Evolutionary conservation across 2,888 invertebrate genomes (phyloP), one percentile per base, ranked within the genome.

Genomic region (Drosophila austrosaltans): DNA sequence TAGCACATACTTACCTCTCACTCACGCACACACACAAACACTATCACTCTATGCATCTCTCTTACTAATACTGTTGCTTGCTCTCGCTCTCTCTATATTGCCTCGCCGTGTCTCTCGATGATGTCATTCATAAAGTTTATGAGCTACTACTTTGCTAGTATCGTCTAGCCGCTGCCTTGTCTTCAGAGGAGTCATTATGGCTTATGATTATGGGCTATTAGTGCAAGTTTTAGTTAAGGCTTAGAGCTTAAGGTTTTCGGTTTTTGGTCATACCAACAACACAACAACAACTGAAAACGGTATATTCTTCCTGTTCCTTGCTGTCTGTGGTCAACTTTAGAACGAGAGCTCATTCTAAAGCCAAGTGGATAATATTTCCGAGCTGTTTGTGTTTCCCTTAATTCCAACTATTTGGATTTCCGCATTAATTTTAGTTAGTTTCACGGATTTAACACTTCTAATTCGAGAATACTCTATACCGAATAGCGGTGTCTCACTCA

Each of bases 201-300:
- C 84, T 80, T 87, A 82, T 84, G 87, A 84, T 84, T 84, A 84
- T 77, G 87, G 48, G 87, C 83, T 84, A 87, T 87, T 87, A 84
- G 82, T 80, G 77, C 77, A 60, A 66, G 79, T 63, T 72, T 59
- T 59, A 48, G 57, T 58, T 48, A 32, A 36, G 63, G 66, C 48
- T 62, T 72, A 44, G n/a, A 42, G 16, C 59, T 42, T 28, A 30
- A 16, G 56, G 40, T 56, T 54, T 60, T 60, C 54, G 30, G 40
- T 48, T 54, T 39, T 36, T 10, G 48, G 3, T 32, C 22, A 28
- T 54, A 2, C 7, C 25, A 8, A 25, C 32, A 32, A 32, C 32
- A 32, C 36, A 36, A 36, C 36, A 36, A 2, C 10, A 36, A 36
- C 36, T 8, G 1, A 2, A 4, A 8, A 36, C 36, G 36, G 36